phyloP scores from a whole-genome alignment of 92 coral and sea anemone species.

The Desmophyllum pertusum region DNA sequence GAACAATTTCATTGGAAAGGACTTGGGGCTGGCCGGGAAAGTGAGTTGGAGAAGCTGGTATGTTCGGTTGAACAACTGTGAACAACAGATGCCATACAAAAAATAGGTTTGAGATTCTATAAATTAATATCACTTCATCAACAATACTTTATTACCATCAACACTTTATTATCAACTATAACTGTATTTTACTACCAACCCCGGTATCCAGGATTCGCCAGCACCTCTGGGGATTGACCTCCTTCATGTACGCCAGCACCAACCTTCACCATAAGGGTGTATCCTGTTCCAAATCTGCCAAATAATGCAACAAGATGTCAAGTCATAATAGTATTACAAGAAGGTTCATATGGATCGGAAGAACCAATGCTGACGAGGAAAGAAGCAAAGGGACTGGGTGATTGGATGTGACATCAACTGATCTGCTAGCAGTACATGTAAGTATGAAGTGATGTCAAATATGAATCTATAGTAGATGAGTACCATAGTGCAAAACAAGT shows the following conservation, averaged over 20 bases:
- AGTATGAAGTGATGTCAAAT: too few relatives aligned
- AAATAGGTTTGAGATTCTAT: not conserved
- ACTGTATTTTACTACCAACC: not conserved
- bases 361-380: not conserved
- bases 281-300: slow-evolving; percentile 25
- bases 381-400: not conserved
- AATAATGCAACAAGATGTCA: not conserved
- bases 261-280: slow-evolving; percentile 29
- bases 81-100: not conserved
- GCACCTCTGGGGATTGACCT: not conserved
- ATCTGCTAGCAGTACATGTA: not conserved
- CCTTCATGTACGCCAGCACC: not conserved
- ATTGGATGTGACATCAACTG: not conserved
- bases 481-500: too few relatives aligned
- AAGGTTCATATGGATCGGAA: not conserved
- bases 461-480: too few relatives aligned
- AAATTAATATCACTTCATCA: not conserved
- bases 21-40: not conserved
- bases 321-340: not conserved
- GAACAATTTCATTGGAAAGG: not conserved
- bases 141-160: too few relatives aligned
- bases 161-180: too few relatives aligned
- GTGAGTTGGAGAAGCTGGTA: not conserved
- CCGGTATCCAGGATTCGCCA: not conserved
- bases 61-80: slow-evolving; percentile 34